phyloP scores from a whole-genome alignment of 2,113 vertebrate species.

The Azemiops feae region DNA sequence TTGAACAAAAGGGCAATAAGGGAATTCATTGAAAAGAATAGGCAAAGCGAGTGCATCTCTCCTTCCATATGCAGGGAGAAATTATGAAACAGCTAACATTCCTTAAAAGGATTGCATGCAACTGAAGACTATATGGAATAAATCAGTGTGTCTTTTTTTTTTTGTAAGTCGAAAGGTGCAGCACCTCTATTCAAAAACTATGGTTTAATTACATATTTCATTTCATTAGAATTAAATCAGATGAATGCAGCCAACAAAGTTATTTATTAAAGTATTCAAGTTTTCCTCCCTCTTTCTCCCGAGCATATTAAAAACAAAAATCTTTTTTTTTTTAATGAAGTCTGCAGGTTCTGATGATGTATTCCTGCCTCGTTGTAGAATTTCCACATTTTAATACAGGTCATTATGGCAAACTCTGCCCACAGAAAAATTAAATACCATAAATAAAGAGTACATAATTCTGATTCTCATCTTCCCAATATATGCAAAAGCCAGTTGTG shows the following conservation, averaged over 20 bases:
- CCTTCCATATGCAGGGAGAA: not conserved
- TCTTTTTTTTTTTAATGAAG: not conserved
- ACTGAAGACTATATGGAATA: not conserved
- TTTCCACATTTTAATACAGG: not conserved
- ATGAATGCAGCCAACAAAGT: not conserved
- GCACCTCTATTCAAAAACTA: not conserved
- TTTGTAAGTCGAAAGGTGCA: not conserved
- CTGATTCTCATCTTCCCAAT: not conserved
- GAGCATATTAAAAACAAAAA: not conserved
- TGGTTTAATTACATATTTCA: not conserved
- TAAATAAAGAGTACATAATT: not conserved
- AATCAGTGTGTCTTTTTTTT: not conserved
- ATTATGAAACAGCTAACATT: not conserved
- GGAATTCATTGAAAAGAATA: not conserved
- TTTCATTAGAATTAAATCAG: not conserved
- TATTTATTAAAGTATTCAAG: not conserved
- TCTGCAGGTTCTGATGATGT: not conserved
- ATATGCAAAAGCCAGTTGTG: not conserved
- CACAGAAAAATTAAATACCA: not conserved
- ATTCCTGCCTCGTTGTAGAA: not conserved
- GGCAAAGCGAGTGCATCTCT: not conserved
- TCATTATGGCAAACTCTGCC: not conserved
- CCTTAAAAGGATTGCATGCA: not conserved
- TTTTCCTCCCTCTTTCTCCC: not conserved
- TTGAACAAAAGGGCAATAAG: too few species aligned